Conservation (phyloP, 1,140 invertebrate species). For the Gryon sp. region DNA sequence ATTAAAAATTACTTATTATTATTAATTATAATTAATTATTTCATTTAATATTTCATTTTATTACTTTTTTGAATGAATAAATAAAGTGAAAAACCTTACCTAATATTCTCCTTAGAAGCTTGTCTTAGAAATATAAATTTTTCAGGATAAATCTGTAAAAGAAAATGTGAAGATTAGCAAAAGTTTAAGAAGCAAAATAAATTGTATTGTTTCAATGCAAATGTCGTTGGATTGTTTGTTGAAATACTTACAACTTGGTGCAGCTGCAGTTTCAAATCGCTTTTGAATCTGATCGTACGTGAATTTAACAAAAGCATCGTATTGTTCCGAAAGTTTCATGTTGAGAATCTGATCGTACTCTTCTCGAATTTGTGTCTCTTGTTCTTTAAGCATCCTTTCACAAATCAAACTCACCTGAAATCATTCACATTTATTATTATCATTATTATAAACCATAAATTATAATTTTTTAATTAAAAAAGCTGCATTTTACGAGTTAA, state of each 20-base stretch:
- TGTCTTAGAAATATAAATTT: slow-evolving; percentile 72
- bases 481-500: too few species aligned
- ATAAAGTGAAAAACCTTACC: slow-evolving; percentile 67
- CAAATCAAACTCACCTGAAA: slow-evolving; percentile 94
- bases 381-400: slow-evolving; percentile 95
- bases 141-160: slow-evolving; percentile 76
- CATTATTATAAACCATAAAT: too few species aligned
- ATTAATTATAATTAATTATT: slow-evolving; percentile 3
- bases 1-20: too few species aligned
- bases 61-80: too few species aligned
- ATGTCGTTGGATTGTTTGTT: too few species aligned
- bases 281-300: slow-evolving; percentile 97
- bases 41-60: slow-evolving; percentile 1
- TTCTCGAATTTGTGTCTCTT: slow-evolving; percentile 93
- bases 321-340: slow-evolving; percentile 96
- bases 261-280: slow-evolving; percentile 85
- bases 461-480: too few species aligned
- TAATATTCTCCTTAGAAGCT: slow-evolving; percentile 75
- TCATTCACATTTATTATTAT: neutral
- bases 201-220: too few species aligned
- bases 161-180: slow-evolving; percentile 8
- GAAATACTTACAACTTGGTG: slow-evolving; percentile 86
- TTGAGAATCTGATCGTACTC: slow-evolving; percentile 96
- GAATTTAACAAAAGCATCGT: slow-evolving; percentile 98
- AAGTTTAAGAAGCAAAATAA: too few species aligned